Base-by-base conservation (phyloP, 2,113 vertebrate genomes). In the Pungitius pungitius region DNA sequence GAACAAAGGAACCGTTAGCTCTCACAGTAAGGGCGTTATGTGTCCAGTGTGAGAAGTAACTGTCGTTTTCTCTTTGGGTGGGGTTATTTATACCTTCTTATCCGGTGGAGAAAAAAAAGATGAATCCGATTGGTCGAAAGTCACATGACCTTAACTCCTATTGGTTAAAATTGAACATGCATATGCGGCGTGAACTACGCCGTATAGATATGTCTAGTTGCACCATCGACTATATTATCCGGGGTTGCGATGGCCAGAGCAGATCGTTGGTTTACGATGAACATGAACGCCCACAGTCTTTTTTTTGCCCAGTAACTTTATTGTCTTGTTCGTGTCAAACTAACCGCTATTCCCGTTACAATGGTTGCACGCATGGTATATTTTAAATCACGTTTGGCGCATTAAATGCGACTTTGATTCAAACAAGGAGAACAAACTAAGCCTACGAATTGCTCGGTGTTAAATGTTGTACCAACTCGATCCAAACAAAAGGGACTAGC, bases 41-140 rank as follows among this genome's bases (percentile, higher is more conserved):
- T 60, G 84, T 84, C 91, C 79, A 61, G 62, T 78, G 83, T 88
- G 83, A 91, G 90, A 90, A 73, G 74, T 84, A 71, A 70, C 55
- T 77, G 66, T 43, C 0, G 49, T 17, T 2, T 10, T 13, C 2
- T 10, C 2, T 1, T 0, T 22, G 35, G 83, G 74, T 54, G 73
- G 65, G 43, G 73, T 1, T 0, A 57, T 88, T 85, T 92, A 88
- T 91, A 87, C 26, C n/a, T 4, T 7, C 12, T 24, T 15, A 20
- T 0, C n/a, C 13, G 18, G 74, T 8, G 40, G 47, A 61, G 26
- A 60, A 6, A 12, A 1, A 13, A 0, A 33, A 9, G 18, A 20
- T 20, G 7, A 45, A 69, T 75, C 9, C 3, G 6, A 78, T 84
- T 84, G 75, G 75, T 11, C 27, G 2, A 0, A 0, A 11, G 24